Evolutionary conservation across 2,113 vertebrate species (phyloP), one percentile per base, ranked within the genome.

Genomic region (Atherinomorus stipes): DNA sequence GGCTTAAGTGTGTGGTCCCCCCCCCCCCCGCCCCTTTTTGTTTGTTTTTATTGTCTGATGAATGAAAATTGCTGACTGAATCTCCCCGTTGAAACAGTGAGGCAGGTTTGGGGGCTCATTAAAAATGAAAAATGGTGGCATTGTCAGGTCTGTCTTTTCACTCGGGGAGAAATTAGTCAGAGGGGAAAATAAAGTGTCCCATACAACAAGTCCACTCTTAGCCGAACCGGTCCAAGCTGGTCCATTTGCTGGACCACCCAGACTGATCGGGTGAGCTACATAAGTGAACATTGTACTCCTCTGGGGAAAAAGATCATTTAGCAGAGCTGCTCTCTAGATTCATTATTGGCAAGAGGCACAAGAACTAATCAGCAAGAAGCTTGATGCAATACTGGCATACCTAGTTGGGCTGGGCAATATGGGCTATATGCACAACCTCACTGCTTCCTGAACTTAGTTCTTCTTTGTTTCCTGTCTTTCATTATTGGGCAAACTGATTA

Each of bases 211-310:
- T 83, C 68, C 76, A 69, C 47, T 84, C 78, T 77, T 70, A 64
- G 74, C 67, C 80, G 70, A 87, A 78, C 83, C 56, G 50, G 88
- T 84, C 68, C 66, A 67, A 56, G 9, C 76, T 44, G 70, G 80
- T 84, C 81, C 78, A 59, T 73, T 90, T 74, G 62, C 53, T 21
- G 57, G 90, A 92, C 91, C 91, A 93, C 91, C 90, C 88, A 89
- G 73, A 69, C 42, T 38, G 72, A 85, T 80, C 71, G 59, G 67
- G 38, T 66, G 31, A 70, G 65, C 13, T 42, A 42, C 81, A 92
- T 84, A 91, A 90, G 74, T 66, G 71, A 54, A 86, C 84, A 74
- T 87, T 91, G 85, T 90, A 31, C 76, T 81, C 58, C 76, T 76
- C 72, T 78, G 64, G 71, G 71, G 84, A 54, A 76, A 72, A 56